Base-by-base conservation (phyloP, 1,140 invertebrate species). In the Rhagoletis zephyria region DNA sequence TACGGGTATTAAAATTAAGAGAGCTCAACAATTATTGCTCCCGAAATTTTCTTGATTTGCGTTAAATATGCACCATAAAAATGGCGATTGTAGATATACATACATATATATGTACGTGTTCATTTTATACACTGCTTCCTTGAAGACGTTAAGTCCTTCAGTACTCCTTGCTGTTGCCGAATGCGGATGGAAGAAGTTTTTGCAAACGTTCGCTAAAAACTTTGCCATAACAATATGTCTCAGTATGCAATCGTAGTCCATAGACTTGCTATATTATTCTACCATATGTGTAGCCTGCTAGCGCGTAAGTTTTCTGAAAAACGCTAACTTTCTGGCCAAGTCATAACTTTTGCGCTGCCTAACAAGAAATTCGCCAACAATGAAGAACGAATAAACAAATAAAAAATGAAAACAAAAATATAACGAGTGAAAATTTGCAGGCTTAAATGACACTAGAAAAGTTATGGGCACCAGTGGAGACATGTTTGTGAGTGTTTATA, bases 281-380 rank as follows among this genome's bases (percentile, higher is more conserved):
- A 42, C 74, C 74, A 56, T 56, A 81, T 81, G 74, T 81, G 74
- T 81, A 40, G 19, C 19, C 40, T 9, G 3, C 45, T 56, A 30
- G 74, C 5, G 74, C 51, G 16, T 56, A 81, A 81, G 12, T 81
- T 81, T 56, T 59, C 74, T 19, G 30, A 30, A 30, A 30, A 30
- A 30, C 30, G 45, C 74, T 51, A 81, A 81, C 74, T 81, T 81
- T 81, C 42, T 48, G 74, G 74, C 74, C 74, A 81, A 81, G 74
- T 81, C 74, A 81, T 56, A 81, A 81, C 74, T 81, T 81, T 81
- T 48, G 45, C 48, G 48, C n/a, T 81, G 51, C 74, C 74, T 81
- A 81, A 81, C 74, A 59, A 81, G 45, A 81, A 51, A 81, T 81
- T 10, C 16, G 74, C 51, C 74, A 40, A 51, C 19, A 2, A 81